phyloP scores from a whole-genome alignment of 2,888 invertebrate species.

The Tachina grossa region DNA sequence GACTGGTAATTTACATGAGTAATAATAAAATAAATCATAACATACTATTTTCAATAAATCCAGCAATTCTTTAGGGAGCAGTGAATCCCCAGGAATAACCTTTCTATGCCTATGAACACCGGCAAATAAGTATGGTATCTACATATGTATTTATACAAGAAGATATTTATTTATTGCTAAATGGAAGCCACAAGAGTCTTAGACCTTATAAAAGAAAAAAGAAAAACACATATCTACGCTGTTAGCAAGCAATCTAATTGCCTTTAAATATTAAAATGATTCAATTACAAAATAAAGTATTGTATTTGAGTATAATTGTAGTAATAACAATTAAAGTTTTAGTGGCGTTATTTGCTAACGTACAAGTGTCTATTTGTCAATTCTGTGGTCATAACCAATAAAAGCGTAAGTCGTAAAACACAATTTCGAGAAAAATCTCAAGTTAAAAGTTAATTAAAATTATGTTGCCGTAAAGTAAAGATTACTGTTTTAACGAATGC shows the following conservation, averaged over 20 bases:
- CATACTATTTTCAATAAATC: no score
- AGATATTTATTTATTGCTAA: conserved; percentile 30
- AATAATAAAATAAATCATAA: no score
- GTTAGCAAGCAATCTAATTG: conserved; percentile 25
- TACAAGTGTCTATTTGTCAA: neutral
- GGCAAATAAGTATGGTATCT: neutral
- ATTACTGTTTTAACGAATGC: no score
- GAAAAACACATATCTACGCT: conserved; percentile 15
- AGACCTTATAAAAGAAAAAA: conserved; percentile 14
- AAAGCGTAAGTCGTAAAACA: no score
- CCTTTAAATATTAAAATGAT: conserved; percentile 39
- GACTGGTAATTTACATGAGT: no score
- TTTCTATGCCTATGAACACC: no score
- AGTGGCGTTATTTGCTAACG: neutral
- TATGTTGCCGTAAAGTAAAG: no score
- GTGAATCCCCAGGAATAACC: no score
- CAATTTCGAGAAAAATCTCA: no score
- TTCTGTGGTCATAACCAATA: no score
- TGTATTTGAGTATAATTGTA: neutral
- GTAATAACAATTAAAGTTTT: neutral
- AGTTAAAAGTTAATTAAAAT: no score
- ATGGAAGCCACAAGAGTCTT: conserved; percentile 9
- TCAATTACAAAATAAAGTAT: conserved; percentile 19
- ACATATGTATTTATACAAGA: neutral
- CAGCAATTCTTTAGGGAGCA: no score